phyloP scores from a whole-genome alignment of 2,797 vertebrate species.

The Heterohyrax brucei region DNA sequence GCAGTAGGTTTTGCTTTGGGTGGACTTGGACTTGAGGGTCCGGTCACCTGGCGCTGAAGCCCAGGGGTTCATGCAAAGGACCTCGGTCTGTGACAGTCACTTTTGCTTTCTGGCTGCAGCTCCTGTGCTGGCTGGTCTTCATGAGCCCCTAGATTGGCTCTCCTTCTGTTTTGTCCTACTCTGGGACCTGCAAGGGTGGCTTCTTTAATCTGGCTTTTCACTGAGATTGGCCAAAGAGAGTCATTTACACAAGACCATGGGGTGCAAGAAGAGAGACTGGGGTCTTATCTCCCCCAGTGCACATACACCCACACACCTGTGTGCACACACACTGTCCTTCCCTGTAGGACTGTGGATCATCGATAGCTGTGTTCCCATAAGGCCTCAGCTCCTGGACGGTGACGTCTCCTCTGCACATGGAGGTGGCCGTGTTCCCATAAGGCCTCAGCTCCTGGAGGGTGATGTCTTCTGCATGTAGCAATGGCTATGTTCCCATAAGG shows the following conservation, averaged over 20 bases:
- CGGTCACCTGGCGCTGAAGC: neutral
- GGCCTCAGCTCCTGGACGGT: no score
- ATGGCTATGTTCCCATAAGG: neutral
- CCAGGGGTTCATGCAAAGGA: neutral
- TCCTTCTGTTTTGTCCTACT: neutral
- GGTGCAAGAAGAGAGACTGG: neutral
- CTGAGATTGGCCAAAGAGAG: neutral
- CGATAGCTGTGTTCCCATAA: neutral
- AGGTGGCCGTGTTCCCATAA: no score
- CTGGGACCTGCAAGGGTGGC: neutral
- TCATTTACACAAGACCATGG: neutral
- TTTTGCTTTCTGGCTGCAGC: neutral
- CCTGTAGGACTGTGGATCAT: neutral
- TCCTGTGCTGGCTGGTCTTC: neutral
- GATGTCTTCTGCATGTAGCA: no score
- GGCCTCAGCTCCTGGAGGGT: no score
- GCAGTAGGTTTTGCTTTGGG: no score
- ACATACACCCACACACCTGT: no score
- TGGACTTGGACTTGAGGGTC: neutral
- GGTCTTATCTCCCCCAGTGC: neutral
- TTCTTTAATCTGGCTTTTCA: neutral
- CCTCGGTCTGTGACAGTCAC: neutral
- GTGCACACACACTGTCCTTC: neutral
- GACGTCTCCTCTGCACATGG: no score
- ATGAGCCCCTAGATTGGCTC: neutral